Percentiles rank a stretch among this genome's conserved stretches.
These are phyloP conservation scores for Ichneumoninae sp. DNA, from an alignment of 2,888 invertebrate genomes.

Conservation along the genomic window DNA sequence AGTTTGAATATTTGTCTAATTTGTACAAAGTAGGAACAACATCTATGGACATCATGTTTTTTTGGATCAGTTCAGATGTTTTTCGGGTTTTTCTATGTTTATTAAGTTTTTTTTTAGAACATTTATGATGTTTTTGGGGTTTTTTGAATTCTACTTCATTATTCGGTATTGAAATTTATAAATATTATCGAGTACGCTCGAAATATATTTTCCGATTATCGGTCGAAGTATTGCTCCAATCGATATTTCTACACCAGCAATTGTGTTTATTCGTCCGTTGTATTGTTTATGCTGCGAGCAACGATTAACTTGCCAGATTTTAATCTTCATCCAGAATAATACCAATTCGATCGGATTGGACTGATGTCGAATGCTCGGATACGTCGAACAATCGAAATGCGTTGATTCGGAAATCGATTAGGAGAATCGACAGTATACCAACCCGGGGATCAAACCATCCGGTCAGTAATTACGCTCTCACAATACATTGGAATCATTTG, in stretches of 20 bases:
- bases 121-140: no score
- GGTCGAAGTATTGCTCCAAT: neutral
- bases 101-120: no score
- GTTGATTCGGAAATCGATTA: conserved; percentile 78
- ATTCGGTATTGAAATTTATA: neutral
- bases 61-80: no score
- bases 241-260: neutral
- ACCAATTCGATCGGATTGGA: conserved; percentile 42
- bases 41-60: no score
- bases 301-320: conserved; percentile 1
- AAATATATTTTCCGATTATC: neutral
- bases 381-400: conserved; percentile 76
- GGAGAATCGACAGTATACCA: conserved; percentile 59
- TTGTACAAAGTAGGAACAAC: no score
- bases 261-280: neutral
- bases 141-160: neutral
- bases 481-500: conserved; percentile 80
- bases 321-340: conserved; percentile 52
- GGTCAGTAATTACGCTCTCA: conserved; percentile 78
- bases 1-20: no score
- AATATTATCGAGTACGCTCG: neutral
- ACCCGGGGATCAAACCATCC: conserved; percentile 65
- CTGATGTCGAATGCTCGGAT: conserved; percentile 19
- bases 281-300: neutral
- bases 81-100: no score